Conservation (phyloP, 2,888 invertebrate species). For the Idaea dimidiata region DNA sequence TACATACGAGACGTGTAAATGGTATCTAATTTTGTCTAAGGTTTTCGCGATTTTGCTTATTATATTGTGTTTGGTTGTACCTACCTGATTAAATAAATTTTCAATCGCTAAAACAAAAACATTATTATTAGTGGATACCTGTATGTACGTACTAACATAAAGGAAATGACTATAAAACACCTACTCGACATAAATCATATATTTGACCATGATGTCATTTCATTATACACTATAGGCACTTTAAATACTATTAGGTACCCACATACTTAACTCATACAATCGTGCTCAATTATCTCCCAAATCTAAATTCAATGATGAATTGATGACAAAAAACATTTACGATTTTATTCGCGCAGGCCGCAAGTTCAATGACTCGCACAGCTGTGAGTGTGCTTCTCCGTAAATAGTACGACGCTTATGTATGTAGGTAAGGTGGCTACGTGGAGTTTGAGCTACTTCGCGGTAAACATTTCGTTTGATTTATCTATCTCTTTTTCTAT, state of each 20-base stretch:
- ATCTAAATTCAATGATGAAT: constrained; percentile 47
- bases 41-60: too few species aligned
- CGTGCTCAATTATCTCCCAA: constrained; percentile 16
- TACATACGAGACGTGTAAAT: too few species aligned
- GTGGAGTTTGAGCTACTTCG: not conserved
- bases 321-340: constrained; percentile 58
- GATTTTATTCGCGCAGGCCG: constrained; percentile 68
- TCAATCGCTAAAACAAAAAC: too few species aligned
- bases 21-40: too few species aligned
- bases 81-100: too few species aligned
- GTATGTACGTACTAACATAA: too few species aligned
- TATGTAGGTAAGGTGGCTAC: not conserved
- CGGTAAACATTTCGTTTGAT: not conserved
- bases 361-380: constrained; percentile 69
- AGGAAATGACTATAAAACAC: too few species aligned
- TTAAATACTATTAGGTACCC: not conserved
- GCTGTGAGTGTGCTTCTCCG: constrained; percentile 49
- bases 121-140: too few species aligned
- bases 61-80: too few species aligned
- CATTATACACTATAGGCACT: not conserved
- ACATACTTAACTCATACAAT: constrained; percentile 2
- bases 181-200: not conserved
- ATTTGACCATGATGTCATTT: constrained; percentile 20
- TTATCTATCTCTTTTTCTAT: too few species aligned
- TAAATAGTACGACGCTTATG: constrained; percentile 34